A percentile compares a stretch with the other conserved stretches of the same genome.
Conservation (phyloP, 2,888 invertebrate genomes). For the Sinelater perroti region DNA sequence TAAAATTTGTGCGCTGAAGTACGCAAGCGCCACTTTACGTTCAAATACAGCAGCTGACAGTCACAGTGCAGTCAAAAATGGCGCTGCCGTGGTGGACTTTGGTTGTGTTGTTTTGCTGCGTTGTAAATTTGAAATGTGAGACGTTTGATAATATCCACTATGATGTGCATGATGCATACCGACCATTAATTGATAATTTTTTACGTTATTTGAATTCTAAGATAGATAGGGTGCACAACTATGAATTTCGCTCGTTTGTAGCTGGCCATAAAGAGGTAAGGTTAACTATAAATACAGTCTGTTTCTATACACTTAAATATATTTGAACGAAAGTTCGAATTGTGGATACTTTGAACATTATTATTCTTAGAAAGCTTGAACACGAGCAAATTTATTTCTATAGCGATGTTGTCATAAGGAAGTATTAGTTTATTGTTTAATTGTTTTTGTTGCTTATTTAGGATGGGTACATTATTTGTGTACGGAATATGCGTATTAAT, state of each 20-base stretch:
- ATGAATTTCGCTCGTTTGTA: constrained; percentile 61
- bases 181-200: constrained; percentile 55
- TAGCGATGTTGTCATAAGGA: too few relatives aligned
- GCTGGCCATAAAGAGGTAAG: constrained; percentile 63
- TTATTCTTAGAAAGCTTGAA: too few relatives aligned
- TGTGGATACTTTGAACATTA: too few relatives aligned
- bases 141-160: constrained; percentile 18
- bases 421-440: too few relatives aligned
- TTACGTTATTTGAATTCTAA: constrained; percentile 63
- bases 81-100: constrained; percentile 40
- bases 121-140: constrained; percentile 42
- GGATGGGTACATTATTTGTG: too few relatives aligned
- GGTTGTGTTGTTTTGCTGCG: constrained; percentile 40
- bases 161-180: constrained; percentile 40
- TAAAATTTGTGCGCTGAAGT: neutral
- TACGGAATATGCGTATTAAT: too few relatives aligned
- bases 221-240: constrained; percentile 60
- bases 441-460: too few relatives aligned
- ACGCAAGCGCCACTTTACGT: constrained; percentile 12
- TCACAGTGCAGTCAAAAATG: constrained; percentile 36
- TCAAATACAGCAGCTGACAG: constrained; percentile 1
- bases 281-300: constrained; percentile 11
- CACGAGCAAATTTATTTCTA: too few relatives aligned
- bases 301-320: neutral
- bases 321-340: too few relatives aligned